Conservation (phyloP, 1,140 invertebrate species). For the Chrysopa pallens region DNA sequence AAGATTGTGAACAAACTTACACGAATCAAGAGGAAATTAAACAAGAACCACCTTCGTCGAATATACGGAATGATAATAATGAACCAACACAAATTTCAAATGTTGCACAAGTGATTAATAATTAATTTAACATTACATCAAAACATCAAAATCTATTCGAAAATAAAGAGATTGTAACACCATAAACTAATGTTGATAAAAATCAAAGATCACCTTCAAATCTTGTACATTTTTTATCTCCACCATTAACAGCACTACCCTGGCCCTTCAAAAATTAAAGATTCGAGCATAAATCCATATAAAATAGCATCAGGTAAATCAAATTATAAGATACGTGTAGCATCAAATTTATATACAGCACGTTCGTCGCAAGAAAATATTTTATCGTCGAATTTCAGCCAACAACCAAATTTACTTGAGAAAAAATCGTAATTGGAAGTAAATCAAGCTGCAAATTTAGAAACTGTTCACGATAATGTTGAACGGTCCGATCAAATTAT, state of each 20-base stretch:
- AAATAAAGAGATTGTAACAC: conserved; percentile 15
- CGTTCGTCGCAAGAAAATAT: not conserved
- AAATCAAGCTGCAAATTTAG: conserved; percentile 26
- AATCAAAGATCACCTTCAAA: conserved; percentile 1
- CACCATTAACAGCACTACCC: not conserved
- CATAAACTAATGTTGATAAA: conserved; percentile 2
- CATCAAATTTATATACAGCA: not conserved
- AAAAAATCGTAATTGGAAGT: conserved; percentile 10
- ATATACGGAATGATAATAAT: not conserved
- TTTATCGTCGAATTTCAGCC: conserved; percentile 9
- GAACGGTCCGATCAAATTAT: conserved; percentile 34
- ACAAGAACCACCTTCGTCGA: not conserved
- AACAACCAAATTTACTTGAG: conserved; percentile 17
- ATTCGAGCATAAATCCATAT: not conserved
- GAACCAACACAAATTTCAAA: not conserved
- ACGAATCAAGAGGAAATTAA: too few species aligned
- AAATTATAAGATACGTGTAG: not conserved
- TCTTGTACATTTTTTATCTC: conserved; percentile 3
- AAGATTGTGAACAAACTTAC: not conserved
- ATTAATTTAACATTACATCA: not conserved
- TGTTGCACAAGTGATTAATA: not conserved
- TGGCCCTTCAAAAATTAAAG: not conserved
- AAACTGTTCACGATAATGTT: conserved; percentile 42
- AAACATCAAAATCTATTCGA: conserved; percentile 7
- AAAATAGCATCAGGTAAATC: not conserved